Percentiles rank a stretch among this genome's conserved stretches.
Evolutionary conservation across 2,797 vertebrate species (phyloP).

Genomic region (Myotis myotis): DNA sequence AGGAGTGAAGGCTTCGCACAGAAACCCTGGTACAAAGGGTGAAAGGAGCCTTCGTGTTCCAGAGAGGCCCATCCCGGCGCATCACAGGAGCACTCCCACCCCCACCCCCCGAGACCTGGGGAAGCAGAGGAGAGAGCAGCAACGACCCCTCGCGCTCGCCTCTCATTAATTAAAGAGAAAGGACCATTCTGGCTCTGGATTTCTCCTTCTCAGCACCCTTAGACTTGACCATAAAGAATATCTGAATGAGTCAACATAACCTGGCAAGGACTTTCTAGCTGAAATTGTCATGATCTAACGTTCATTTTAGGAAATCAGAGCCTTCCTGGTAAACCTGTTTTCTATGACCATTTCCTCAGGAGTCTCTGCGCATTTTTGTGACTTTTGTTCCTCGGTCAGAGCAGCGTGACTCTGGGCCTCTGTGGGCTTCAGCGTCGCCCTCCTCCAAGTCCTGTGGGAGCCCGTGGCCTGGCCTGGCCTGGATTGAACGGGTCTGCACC

Average conservation of each 20-base stretch:
- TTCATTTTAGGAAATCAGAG: background rate
- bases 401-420: constrained; percentile 18
- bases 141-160: background rate
- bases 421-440: background rate
- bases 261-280: background rate
- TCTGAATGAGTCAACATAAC: background rate
- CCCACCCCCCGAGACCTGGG: background rate
- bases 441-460: background rate
- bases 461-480: background rate
- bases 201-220: background rate
- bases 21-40: background rate
- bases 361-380: background rate
- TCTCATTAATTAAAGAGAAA: background rate
- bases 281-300: background rate
- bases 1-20: background rate
- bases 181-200: background rate
- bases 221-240: background rate
- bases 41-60: background rate
- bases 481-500: background rate
- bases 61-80: background rate
- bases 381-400: constrained; percentile 11
- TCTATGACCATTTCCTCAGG: background rate
- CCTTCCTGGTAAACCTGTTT: background rate
- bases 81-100: background rate
- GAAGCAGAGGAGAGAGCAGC: background rate